phyloP scores from a whole-genome alignment of 1,140 invertebrate species.

The Bombus difficillimus region DNA sequence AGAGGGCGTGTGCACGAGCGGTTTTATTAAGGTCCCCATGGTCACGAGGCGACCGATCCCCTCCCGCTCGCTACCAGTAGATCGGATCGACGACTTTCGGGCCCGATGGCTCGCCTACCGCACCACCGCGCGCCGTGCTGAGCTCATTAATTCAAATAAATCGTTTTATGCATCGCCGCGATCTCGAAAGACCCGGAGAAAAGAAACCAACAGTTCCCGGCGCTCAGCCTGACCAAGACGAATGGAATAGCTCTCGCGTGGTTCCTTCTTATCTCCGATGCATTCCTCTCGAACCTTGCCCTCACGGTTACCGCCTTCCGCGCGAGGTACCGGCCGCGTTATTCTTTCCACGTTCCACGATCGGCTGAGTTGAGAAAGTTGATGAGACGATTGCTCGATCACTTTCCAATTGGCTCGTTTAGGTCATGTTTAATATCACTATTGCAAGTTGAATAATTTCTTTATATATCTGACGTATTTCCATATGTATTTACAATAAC shows the following conservation, averaged over 20 bases:
- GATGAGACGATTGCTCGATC: no score
- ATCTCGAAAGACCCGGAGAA: conserved; percentile 62
- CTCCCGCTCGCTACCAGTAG: conserved; percentile 36
- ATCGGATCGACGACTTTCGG: conserved; percentile 75
- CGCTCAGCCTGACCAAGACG: conserved; percentile 75
- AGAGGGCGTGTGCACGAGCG: conserved; percentile 39
- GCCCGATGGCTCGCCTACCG: conserved; percentile 38
- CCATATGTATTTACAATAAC: no score
- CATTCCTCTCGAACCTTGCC: conserved; percentile 66
- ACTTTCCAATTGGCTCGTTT: no score
- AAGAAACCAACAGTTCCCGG: conserved; percentile 62
- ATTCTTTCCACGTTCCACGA: not conserved
- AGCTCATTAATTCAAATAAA: conserved; percentile 81
- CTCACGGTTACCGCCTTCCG: conserved; percentile 40
- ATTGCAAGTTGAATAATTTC: no score
- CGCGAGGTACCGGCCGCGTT: conserved; percentile 3
- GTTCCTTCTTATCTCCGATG: conserved; percentile 69
- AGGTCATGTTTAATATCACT: no score
- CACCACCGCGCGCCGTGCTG: conserved; percentile 69
- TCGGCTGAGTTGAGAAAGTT: not conserved
- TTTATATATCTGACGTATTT: no score
- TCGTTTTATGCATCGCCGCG: conserved; percentile 77
- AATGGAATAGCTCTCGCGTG: conserved; percentile 69
- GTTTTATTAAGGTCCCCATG: conserved; percentile 71
- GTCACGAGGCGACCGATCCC: conserved; percentile 60